phyloP scores from a whole-genome alignment of 2,888 invertebrate genomes.

The Nymphalis polychloros region DNA sequence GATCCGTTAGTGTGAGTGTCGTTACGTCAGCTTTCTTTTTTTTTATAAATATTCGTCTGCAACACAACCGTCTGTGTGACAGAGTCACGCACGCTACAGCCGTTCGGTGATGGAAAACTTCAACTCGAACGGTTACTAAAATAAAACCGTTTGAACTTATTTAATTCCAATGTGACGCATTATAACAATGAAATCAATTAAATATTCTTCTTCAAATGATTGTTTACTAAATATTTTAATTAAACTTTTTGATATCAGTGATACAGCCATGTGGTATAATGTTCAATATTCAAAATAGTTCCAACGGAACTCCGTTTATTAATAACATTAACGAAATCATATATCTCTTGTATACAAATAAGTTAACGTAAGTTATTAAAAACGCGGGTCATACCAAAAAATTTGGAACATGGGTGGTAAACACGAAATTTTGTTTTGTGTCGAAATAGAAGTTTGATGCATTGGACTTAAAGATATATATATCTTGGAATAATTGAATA shows the following conservation, averaged over 20 bases:
- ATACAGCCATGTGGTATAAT: too few relatives aligned
- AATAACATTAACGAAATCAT: too few relatives aligned
- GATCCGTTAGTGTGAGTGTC: not conserved
- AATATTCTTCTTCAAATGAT: too few relatives aligned
- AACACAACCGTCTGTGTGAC: conserved; percentile 11
- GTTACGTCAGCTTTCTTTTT: conserved; percentile 25
- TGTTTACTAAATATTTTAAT: too few relatives aligned
- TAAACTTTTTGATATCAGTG: too few relatives aligned
- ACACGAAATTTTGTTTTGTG: not conserved
- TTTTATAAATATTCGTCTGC: conserved; percentile 1
- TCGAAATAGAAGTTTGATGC: not conserved
- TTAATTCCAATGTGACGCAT: not conserved
- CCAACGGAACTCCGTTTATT: too few relatives aligned
- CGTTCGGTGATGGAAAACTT: conserved; percentile 29
- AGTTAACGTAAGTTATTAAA: too few relatives aligned
- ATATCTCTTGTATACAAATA: too few relatives aligned
- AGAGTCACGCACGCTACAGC: conserved; percentile 28
- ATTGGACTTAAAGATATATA: not conserved
- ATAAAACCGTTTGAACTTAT: conserved; percentile 11
- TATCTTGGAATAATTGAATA: not conserved
- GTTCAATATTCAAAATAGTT: too few relatives aligned
- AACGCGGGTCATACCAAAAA: too few relatives aligned
- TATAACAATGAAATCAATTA: too few relatives aligned
- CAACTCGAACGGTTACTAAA: conserved; percentile 39
- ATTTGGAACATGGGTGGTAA: too few relatives aligned